Evolutionary conservation across 2,797 vertebrate species (phyloP), one percentile per base, ranked within the genome.

Genomic region (Melanotaenia parkinsoni): DNA sequence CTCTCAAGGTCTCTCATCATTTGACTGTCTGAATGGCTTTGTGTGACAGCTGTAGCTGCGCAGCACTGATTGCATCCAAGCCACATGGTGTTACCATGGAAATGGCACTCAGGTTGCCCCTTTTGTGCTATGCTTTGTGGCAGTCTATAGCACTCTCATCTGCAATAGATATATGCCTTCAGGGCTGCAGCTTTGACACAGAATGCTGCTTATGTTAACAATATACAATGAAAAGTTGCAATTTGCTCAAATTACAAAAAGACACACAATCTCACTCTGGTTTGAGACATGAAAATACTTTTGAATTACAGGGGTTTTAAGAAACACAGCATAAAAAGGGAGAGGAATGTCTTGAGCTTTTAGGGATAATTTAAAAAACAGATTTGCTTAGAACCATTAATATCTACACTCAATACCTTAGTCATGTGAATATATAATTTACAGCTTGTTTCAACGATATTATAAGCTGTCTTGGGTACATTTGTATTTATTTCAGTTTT

Each of bases 41-140:
- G 86, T 91, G 87, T 90, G 87, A 92, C 86, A 81, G 82, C 83
- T 75, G 76, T 72, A 74, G 86, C 88, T 79, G 83, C 54, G 54
- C 82, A 35, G 84, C 84, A 69, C 85, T 91, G 84, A 92, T 92
- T 93, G 91, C 88, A 91, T 83, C 78, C 90, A 88, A 89, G 87
- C 86, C 88, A 77, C 87, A 86, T 75, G 82, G 84, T 65, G 94
- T 95, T 95, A 83, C 94, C 92, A 95, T 95, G 94, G 94, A 89
- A 92, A 94, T 92, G 88, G 85, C 87, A 87, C 90, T 84, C 85
- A 92, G 89, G 89, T 91, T 91, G 90, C 76, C 86, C 64, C 88
- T 87, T 91, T 91, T 90, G 88, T 91, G 84, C 77, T 60, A 22
- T 40, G 74, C 77, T 86, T 82, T 77, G 78, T 72, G 77, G 75